These are phyloP conservation scores for Mustela nigripes DNA, from an alignment of 2,113 vertebrate species.

Conservation along the genomic window DNA sequence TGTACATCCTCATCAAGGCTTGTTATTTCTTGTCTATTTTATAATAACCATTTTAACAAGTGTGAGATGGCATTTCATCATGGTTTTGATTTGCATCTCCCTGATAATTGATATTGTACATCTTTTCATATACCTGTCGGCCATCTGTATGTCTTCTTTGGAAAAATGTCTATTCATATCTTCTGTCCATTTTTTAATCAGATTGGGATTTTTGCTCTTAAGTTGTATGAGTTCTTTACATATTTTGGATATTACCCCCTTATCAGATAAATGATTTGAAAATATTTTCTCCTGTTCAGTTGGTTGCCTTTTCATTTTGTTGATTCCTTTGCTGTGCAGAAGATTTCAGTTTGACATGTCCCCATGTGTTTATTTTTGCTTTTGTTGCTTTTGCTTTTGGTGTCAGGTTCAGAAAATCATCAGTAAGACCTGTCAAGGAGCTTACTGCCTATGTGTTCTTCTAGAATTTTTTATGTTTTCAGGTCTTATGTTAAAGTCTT, in stretches of 20 bases:
- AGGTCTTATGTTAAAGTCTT: background rate
- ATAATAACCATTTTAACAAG: background rate
- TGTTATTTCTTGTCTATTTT: background rate
- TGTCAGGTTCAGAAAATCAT: conserved; percentile 21
- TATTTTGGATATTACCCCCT: background rate
- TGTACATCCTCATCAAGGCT: background rate
- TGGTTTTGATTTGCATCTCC: conserved; percentile 17
- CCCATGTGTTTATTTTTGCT: background rate
- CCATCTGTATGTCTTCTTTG: background rate
- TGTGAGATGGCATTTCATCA: background rate
- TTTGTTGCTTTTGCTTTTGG: background rate
- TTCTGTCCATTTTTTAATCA: background rate
- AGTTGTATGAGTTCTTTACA: background rate
- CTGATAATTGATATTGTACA: background rate
- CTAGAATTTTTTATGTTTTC: background rate
- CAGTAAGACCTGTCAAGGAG: background rate
- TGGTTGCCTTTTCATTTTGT: background rate
- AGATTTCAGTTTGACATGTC: background rate
- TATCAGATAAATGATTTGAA: background rate
- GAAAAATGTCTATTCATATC: background rate
- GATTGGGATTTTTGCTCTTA: background rate
- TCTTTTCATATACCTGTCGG: background rate
- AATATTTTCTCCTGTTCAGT: background rate
- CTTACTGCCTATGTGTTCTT: background rate
- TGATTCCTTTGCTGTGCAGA: background rate